Evolutionary conservation across 2,888 invertebrate species (phyloP).

Genomic region (Malthinus flaveolus): DNA sequence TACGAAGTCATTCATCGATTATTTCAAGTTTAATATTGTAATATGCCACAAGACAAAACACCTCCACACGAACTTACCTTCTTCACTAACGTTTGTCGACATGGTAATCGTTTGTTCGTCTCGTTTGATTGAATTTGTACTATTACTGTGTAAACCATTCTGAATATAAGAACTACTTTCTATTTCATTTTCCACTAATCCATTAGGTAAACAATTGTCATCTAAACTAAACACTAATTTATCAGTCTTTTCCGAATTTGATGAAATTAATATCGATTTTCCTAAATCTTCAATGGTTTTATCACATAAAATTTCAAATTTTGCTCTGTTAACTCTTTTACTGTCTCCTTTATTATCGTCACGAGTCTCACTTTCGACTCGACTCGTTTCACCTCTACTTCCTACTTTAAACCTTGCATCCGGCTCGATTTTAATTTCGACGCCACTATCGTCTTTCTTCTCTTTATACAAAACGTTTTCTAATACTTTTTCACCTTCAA

Average conservation of each 20-base stretch:
- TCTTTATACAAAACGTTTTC: conserved; percentile 12
- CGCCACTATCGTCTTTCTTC: neutral
- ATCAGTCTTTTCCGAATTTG: conserved; percentile 15
- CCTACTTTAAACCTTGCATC: neutral
- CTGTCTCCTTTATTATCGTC: neutral
- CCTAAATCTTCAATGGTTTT: conserved; percentile 1
- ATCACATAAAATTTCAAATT: neutral
- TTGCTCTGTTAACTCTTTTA: neutral
- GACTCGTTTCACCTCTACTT: neutral
- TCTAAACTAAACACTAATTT: conserved; percentile 10
- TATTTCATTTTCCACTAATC: conserved; percentile 12
- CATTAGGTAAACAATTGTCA: conserved; percentile 14
- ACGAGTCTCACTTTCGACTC: neutral
- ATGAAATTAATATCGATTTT: neutral
- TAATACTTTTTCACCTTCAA: conserved; percentile 33
- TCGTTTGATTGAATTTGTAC: conserved; percentile 41
- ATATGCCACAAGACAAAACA: no score
- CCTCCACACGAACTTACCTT: conserved; percentile 7
- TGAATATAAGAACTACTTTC: conserved; percentile 10
- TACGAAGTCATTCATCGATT: no score
- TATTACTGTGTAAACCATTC: conserved; percentile 35
- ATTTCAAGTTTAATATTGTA: no score
- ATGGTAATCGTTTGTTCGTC: conserved; percentile 29
- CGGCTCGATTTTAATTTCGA: conserved; percentile 1
- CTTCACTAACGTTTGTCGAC: conserved; percentile 14